Evolutionary conservation across 2,113 vertebrate genomes (phyloP).

Genomic region (Hiodon alosoides): DNA sequence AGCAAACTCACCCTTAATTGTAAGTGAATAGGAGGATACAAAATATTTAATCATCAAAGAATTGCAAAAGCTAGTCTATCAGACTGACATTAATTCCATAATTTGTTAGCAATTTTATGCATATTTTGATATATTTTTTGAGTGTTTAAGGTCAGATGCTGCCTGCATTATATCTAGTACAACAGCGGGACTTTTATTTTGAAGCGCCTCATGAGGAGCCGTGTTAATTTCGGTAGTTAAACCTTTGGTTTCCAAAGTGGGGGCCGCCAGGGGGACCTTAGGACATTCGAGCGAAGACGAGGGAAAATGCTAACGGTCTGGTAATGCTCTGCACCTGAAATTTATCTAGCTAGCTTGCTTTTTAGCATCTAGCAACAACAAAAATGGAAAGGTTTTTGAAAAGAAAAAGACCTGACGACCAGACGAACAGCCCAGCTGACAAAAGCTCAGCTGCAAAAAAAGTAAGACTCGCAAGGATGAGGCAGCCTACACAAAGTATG

Average conservation of each 20-base stretch:
- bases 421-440: not conserved
- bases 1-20: not conserved
- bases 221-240: too few relatives aligned
- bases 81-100: not conserved
- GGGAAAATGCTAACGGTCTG: too few relatives aligned
- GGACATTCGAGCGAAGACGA: too few relatives aligned
- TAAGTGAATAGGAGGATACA: not conserved
- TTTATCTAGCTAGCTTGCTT: not conserved
- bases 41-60: not conserved
- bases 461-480: not conserved
- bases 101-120: too few relatives aligned
- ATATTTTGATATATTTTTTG: too few relatives aligned
- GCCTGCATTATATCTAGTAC: too few relatives aligned
- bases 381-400: not conserved
- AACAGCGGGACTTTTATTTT: too few relatives aligned
- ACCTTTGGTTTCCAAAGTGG: too few relatives aligned
- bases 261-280: too few relatives aligned
- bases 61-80: not conserved
- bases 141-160: too few relatives aligned
- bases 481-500: not conserved
- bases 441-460: not conserved
- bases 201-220: too few relatives aligned
- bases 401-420: not conserved
- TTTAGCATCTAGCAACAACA: not conserved
- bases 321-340: not conserved